Percentiles rank a stretch among this genome's conserved stretches.
Evolutionary conservation across 2,113 vertebrate species (phyloP).

Genomic region (Ascaphus truei): DNA sequence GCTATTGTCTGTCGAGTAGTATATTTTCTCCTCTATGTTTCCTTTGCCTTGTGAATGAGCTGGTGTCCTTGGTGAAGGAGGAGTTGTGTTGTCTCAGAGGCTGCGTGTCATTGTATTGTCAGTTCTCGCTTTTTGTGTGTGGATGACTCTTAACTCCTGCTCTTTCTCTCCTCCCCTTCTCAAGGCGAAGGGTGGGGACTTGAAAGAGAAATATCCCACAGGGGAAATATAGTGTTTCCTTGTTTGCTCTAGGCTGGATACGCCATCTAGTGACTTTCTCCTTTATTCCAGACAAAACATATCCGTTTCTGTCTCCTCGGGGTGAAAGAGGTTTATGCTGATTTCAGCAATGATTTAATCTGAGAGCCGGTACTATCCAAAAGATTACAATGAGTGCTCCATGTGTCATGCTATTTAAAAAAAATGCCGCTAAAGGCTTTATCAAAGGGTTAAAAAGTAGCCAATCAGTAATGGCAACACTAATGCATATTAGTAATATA

Average conservation of each 20-base stretch:
- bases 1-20: background rate
- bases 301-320: background rate
- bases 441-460: too few species aligned
- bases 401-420: too few species aligned
- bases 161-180: background rate
- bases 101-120: background rate
- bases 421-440: too few species aligned
- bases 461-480: too few species aligned
- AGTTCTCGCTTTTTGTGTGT: background rate
- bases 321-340: background rate
- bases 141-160: conserved; percentile 28
- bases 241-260: background rate
- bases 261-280: background rate
- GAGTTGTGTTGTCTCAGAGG: background rate
- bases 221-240: background rate
- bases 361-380: too few species aligned
- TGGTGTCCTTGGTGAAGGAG: background rate
- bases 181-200: conserved; percentile 24
- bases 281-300: background rate
- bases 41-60: background rate
- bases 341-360: too few species aligned
- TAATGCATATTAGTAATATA: too few species aligned
- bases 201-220: background rate
- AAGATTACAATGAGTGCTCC: too few species aligned
- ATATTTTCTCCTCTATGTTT: background rate